Evolutionary conservation across 2,888 invertebrate species (phyloP).

Genomic region (Agapostemon virescens): DNA sequence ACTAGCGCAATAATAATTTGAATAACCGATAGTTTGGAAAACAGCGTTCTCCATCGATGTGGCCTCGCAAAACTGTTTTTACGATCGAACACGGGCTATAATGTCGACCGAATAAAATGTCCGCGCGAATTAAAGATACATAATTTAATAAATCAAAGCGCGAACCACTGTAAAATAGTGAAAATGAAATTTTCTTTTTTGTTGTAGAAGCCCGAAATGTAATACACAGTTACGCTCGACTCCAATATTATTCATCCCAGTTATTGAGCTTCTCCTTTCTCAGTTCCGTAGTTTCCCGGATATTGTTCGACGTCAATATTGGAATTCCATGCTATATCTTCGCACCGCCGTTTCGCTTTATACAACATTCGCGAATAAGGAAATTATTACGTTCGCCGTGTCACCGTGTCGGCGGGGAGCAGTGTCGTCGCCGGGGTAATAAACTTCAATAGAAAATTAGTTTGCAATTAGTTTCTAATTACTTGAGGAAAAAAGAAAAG

Average conservation of each 20-base stretch:
- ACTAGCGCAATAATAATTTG: background rate
- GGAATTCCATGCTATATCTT: slow-evolving; percentile 63
- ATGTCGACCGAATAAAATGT: background rate
- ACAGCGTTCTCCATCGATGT: background rate
- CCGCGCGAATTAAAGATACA: too few species aligned
- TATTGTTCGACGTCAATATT: slow-evolving; percentile 68
- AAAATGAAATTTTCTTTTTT: slow-evolving; percentile 36
- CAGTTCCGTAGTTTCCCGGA: slow-evolving; percentile 55
- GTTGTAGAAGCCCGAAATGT: slow-evolving; percentile 29
- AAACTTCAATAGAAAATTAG: slow-evolving; percentile 10
- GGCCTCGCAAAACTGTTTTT: background rate
- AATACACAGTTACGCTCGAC: slow-evolving; percentile 57
- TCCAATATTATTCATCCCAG: slow-evolving; percentile 64
- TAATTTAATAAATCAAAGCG: background rate
- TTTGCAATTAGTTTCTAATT: background rate
- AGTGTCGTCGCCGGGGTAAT: slow-evolving; percentile 1
- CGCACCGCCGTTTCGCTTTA: slow-evolving; percentile 54
- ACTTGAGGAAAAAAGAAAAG: background rate
- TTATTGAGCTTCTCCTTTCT: slow-evolving; percentile 63
- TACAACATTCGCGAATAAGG: slow-evolving; percentile 61
- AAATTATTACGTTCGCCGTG: slow-evolving; percentile 56
- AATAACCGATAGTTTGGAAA: background rate
- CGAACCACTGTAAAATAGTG: slow-evolving; percentile 24
- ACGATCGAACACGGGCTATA: background rate
- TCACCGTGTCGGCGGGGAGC: background rate